These are phyloP conservation scores for Sycophaga agraensis DNA, from an alignment of 1,140 invertebrate genomes.

Conservation along the genomic window DNA sequence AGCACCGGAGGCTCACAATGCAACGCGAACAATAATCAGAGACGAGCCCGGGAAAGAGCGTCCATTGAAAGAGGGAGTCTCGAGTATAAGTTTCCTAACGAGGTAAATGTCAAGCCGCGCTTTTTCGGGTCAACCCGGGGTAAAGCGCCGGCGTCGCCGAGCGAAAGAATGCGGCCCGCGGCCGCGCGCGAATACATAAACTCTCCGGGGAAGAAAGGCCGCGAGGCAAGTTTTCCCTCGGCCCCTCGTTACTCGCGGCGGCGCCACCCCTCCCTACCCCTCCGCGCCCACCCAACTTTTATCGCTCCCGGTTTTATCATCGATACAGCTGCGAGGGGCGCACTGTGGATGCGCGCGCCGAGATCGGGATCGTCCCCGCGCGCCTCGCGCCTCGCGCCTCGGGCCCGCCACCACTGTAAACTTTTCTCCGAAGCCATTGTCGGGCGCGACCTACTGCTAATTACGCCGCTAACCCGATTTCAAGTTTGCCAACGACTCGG, in stretches of 20 bases:
- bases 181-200: neutral
- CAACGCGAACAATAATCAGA: too few species aligned
- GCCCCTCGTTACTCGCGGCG: neutral
- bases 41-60: too few species aligned
- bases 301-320: constrained; percentile 20
- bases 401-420: too few species aligned
- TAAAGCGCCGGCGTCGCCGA: neutral
- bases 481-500: neutral
- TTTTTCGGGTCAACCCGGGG: constrained; percentile 8
- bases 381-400: too few species aligned
- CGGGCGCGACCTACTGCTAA: constrained; percentile 11
- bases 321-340: constrained; percentile 9
- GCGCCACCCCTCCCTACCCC: neutral
- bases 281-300: constrained; percentile 9
- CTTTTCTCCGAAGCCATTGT: constrained; percentile 15
- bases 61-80: too few species aligned
- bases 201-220: neutral
- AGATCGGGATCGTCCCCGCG: constrained; percentile 4
- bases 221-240: neutral
- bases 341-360: neutral
- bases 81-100: constrained; percentile 4
- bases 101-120: constrained; percentile 10
- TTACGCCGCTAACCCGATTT: constrained; percentile 16
- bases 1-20: too few species aligned
- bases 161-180: neutral